phyloP scores from a whole-genome alignment of 2,888 invertebrate genomes.

The Drosophila multiciliata region DNA sequence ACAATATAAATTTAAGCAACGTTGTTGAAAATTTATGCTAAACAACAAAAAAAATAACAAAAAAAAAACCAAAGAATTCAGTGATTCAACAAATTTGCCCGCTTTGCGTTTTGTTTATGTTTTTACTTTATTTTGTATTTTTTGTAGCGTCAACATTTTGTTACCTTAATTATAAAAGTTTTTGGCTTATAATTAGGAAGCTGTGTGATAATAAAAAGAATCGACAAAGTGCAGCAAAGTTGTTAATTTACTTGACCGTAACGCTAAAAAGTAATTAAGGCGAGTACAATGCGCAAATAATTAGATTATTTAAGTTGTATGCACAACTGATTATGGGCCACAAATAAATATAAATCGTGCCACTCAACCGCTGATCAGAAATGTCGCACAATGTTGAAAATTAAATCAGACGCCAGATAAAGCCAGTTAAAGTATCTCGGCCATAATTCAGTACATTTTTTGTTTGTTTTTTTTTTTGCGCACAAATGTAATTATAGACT shows the following conservation, averaged over 20 bases:
- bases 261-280: constrained; percentile 39
- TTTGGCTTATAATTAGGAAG: constrained; percentile 57
- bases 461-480: constrained; percentile 8
- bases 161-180: constrained; percentile 61
- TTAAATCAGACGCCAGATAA: constrained; percentile 29
- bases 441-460: constrained; percentile 9
- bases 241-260: constrained; percentile 64
- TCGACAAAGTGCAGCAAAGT: constrained; percentile 48
- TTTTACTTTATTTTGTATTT: constrained; percentile 5
- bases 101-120: constrained; percentile 20
- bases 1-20: constrained; percentile 51
- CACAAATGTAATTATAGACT: constrained; percentile 42
- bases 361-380: constrained; percentile 14
- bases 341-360: constrained; percentile 43
- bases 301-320: constrained; percentile 46
- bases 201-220: constrained; percentile 57
- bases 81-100: constrained; percentile 47
- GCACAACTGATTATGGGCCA: constrained; percentile 47
- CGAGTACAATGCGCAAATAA: constrained; percentile 48
- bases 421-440: constrained; percentile 5
- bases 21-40: constrained; percentile 62
- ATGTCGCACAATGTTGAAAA: constrained; percentile 55
- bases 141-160: constrained; percentile 7
- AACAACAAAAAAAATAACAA: constrained; percentile 29
- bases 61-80: constrained; percentile 8